Evolutionary conservation across 1,140 invertebrate species (phyloP).

Genomic region (Scylla paramamosain): DNA sequence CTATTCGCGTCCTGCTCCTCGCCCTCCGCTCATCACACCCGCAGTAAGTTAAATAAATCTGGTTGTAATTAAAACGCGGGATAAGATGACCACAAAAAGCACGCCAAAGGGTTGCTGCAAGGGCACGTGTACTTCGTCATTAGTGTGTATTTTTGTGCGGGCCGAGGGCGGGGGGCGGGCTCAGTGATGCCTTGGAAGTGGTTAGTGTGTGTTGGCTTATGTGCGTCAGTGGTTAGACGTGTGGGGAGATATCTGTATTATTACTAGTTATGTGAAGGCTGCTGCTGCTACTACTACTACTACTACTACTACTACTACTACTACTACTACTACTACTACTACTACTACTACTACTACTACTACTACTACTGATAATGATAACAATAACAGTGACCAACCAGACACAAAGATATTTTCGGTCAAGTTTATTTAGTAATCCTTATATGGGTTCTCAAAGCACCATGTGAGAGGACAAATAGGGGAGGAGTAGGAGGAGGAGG

Average conservation of each 20-base stretch:
- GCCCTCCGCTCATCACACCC: background rate
- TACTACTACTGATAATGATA: background rate
- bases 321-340: slow-evolving; percentile 46
- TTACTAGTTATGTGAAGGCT: too few species aligned
- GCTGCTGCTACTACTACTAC: background rate
- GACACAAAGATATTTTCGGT: too few species aligned
- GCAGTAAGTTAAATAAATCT: too few species aligned
- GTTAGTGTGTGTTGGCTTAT: background rate
- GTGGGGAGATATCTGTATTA: background rate
- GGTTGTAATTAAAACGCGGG: too few species aligned
- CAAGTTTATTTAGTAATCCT: too few species aligned
- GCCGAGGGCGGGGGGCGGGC: too few species aligned
- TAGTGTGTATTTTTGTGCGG: too few species aligned
- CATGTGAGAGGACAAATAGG: background rate
- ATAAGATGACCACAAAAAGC: too few species aligned
- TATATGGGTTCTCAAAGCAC: too few species aligned
- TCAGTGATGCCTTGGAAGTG: too few species aligned
- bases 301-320: slow-evolving; percentile 34
- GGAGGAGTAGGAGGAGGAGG: background rate
- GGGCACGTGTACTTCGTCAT: too few species aligned
- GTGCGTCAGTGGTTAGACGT: background rate
- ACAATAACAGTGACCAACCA: background rate
- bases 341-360: slow-evolving; percentile 16
- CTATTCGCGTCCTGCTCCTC: background rate
- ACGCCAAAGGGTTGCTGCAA: too few species aligned